These are phyloP conservation scores for Imbricaverruca yamaguchii DNA, from an alignment of 2,888 invertebrate species.

Conservation along the genomic window DNA sequence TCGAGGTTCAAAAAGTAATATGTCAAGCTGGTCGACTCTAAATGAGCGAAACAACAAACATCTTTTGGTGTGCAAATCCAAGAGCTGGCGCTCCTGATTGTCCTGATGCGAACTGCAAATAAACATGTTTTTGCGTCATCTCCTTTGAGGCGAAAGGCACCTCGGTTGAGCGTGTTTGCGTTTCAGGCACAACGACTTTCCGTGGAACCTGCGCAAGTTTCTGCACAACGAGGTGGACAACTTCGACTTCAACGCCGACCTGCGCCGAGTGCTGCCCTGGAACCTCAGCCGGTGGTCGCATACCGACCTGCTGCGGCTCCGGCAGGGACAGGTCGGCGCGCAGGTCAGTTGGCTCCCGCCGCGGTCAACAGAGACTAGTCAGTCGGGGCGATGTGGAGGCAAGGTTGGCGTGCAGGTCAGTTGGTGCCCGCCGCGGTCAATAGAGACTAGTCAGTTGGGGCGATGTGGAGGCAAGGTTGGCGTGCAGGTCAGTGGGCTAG, in stretches of 20 bases:
- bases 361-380: too few species aligned
- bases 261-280: constrained; percentile 69
- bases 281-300: constrained; percentile 80
- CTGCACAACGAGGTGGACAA: constrained; percentile 77
- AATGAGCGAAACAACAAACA: neutral
- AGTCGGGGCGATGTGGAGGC: too few species aligned
- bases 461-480: too few species aligned
- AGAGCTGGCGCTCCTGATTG: too few species aligned
- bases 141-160: neutral
- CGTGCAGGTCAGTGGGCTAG: too few species aligned
- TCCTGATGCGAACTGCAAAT: neutral
- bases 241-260: constrained; percentile 64
- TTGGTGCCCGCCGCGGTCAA: too few species aligned
- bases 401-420: too few species aligned
- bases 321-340: constrained; percentile 73
- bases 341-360: constrained; percentile 51
- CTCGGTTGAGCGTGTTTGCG: neutral
- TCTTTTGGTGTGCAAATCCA: neutral
- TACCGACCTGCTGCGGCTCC: constrained; percentile 78
- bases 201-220: constrained; percentile 84
- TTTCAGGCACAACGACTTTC: constrained; percentile 67
- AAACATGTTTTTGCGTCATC: neutral
- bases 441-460: too few species aligned
- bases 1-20: neutral
- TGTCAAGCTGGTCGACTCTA: neutral